Evolutionary conservation across 1,140 invertebrate species (phyloP).

Genomic region (Sarcophaga peregrina): DNA sequence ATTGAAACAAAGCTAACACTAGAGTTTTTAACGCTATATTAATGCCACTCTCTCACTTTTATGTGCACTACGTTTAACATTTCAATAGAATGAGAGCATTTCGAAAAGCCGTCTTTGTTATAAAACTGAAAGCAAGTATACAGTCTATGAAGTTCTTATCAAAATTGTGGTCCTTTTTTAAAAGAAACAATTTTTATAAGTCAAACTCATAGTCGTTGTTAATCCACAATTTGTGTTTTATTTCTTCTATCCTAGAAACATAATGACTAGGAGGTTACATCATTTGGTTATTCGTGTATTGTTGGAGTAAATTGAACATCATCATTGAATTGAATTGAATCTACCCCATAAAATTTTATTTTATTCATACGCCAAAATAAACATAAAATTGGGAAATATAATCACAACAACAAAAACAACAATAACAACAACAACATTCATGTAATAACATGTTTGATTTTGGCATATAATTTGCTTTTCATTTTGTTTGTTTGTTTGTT

Average conservation of each 20-base stretch:
- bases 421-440: neutral
- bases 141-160: too few species aligned
- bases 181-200: too few species aligned
- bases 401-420: neutral
- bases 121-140: too few species aligned
- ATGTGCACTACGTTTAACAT: too few species aligned
- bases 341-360: neutral
- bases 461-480: neutral
- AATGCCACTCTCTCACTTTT: too few species aligned
- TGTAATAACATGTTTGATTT: neutral
- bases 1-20: too few species aligned
- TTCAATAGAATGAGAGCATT: neutral
- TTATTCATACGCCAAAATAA: neutral
- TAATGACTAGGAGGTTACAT: neutral
- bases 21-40: too few species aligned
- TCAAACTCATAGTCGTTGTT: too few species aligned
- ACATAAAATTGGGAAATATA: neutral
- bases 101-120: neutral
- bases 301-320: neutral
- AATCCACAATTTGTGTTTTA: neutral
- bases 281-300: neutral
- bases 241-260: neutral
- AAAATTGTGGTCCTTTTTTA: too few species aligned
- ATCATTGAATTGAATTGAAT: neutral
- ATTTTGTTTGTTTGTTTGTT: neutral